A percentile compares a stretch with the other conserved stretches of the same genome.
Conservation (phyloP, 2,113 vertebrate genomes). For the Romanogobio albipinnatus region DNA sequence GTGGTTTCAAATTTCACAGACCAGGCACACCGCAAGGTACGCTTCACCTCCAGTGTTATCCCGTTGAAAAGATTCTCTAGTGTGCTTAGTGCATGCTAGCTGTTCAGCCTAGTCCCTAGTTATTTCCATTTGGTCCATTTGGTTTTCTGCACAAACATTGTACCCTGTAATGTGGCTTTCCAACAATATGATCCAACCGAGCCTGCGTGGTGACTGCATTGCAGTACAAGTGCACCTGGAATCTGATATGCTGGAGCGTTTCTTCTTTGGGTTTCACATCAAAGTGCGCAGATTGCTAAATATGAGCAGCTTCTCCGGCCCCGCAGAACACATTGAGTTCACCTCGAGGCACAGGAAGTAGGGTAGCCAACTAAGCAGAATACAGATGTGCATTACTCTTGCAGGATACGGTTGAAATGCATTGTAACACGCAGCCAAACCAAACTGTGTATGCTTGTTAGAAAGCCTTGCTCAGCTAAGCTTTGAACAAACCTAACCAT, state of each 20-base stretch:
- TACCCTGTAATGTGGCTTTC: not conserved
- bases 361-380: slow-evolving; percentile 12
- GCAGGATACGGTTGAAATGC: not conserved
- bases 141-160: not conserved
- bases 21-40: not conserved
- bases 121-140: not conserved
- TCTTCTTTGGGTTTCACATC: slow-evolving; percentile 55
- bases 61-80: too few relatives aligned
- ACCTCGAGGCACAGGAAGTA: slow-evolving; percentile 10
- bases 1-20: slow-evolving; percentile 51
- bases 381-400: slow-evolving; percentile 19
- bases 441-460: not conserved
- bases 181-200: slow-evolving; percentile 46
- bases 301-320: slow-evolving; percentile 30
- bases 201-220: slow-evolving; percentile 69
- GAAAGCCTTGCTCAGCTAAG: not conserved
- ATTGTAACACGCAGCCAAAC: not conserved
- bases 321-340: slow-evolving; percentile 26
- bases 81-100: not conserved
- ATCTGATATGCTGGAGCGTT: slow-evolving; percentile 53
- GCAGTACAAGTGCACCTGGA: slow-evolving; percentile 72
- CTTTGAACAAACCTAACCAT: not conserved
- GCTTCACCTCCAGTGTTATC: not conserved
- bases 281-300: slow-evolving; percentile 60
- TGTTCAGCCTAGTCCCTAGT: not conserved